Base-by-base conservation (phyloP, 2,888 invertebrate genomes). In the Gymnocheta viridis region DNA sequence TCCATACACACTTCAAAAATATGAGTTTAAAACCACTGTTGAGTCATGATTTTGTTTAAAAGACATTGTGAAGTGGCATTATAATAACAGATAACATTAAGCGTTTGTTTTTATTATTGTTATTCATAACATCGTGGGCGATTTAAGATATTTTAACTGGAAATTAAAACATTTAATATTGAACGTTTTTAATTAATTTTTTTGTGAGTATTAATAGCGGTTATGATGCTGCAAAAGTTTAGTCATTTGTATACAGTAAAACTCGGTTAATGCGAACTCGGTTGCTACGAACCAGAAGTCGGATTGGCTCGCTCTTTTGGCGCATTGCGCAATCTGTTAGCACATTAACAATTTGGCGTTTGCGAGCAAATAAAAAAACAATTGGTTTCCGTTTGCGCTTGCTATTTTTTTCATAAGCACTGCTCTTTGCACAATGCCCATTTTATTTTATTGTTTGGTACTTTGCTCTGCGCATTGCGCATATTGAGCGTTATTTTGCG, bases 31-130 rank as follows among this genome's bases (percentile, higher is more conserved):
- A 24, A 51, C 1, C 9, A 22, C 19, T 29, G 70, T 54, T 80
- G 67, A 66, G 66, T 77, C 76, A 72, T 77, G 10, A 60, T 81
- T 83, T 72, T 67, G 60, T 62, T n/a, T 80, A 72, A 44, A 77
- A 73, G 54, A 24, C 72, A 72, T 38, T 77, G 62, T 77, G 47
- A 84, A 81, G 44, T 69, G 38, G 9, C 47, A 73, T 22, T 77
- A 49, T n/a, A 27, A 41, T 44, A 72, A 54, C 69, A 62, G 41
- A 47, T 24, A 56, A 56, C 22, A 44, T 47, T 35, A 69, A 38
- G 14, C 9, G n/a, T n/a, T 35, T 19, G 22, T 38, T 24, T 2
- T 41, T 49, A 27, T 12, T 41, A 10, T 41, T 64, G n/a, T 56
- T 38, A 14, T 64, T 62, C 17, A 32, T 7, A 58, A 51, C 5